Evolutionary conservation across 2,113 vertebrate species (phyloP).

Genomic region (Mionectes macconnelli): DNA sequence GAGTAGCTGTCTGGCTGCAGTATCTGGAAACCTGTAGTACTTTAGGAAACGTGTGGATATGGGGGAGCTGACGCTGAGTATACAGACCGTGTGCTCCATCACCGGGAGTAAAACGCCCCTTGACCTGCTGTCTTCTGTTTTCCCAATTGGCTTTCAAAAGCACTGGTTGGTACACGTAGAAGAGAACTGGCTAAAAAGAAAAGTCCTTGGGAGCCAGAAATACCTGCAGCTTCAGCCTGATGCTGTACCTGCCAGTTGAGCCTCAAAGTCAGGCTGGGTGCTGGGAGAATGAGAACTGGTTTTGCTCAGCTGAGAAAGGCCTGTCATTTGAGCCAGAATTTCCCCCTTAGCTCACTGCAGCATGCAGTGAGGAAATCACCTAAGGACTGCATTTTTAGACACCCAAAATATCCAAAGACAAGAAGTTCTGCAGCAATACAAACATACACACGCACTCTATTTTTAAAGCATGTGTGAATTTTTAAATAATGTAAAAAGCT

Average conservation of each 20-base stretch:
- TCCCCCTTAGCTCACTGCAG: background rate
- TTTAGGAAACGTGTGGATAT: fast-evolving
- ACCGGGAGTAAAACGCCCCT: background rate
- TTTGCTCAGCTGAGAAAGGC: background rate
- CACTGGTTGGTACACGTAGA: background rate
- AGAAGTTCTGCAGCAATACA: background rate
- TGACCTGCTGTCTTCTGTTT: background rate
- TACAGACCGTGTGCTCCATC: background rate
- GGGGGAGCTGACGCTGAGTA: fast-evolving
- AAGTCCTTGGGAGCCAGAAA: background rate
- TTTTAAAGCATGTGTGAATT: background rate
- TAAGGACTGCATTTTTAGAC: background rate
- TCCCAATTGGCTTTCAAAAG: background rate
- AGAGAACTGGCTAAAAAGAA: background rate
- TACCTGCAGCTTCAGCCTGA: background rate
- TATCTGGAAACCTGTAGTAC: background rate
- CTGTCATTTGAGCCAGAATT: background rate
- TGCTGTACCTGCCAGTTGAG: background rate
- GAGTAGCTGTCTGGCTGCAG: background rate
- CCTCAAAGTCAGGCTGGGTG: background rate
- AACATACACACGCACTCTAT: background rate
- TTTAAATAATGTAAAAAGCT: background rate
- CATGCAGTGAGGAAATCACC: background rate
- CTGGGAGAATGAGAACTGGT: background rate
- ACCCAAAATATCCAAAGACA: background rate